Evolutionary conservation across 2,113 vertebrate genomes (phyloP), one percentile per base, ranked within the genome.

Genomic region (Oncorhynchus keta): DNA sequence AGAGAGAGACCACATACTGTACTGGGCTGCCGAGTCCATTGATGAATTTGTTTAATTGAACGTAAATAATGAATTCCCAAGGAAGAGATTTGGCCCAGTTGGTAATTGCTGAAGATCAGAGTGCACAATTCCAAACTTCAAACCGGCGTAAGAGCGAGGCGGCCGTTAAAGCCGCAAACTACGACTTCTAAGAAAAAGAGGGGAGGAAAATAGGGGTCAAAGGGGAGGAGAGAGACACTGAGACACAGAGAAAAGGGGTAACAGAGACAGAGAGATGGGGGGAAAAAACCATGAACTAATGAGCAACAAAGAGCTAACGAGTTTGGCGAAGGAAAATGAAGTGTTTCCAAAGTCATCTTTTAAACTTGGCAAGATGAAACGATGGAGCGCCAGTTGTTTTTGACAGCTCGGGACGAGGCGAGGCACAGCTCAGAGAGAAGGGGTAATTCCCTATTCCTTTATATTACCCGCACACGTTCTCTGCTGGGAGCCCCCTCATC

Each of bases 381-480:
- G 84, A 57, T 61, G 80, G 80, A 81, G 86, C 80, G 83, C 83
- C 92, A 88, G 92, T 94, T 94, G 93, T 89, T 94, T 95, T 88
- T 95, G 97, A 96, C 96, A 97, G 94, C 90, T 91, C 85, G 93
- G 95, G 93, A 94, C 91, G 95, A 90, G 86, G 85, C 73, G 87
- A 87, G 90, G 92, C 91, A 88, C 92, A 77, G 92, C 92, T 94
- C 93, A 92, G 86, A 88, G 93, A 93, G 92, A 90, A 55, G 89
- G 88, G 90, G 91, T 95, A 93, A 96, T 96, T 96, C 94, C 91
- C 92, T 94, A 95, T 97, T 96, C 95, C 94, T 94, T 94, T 95
- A 96, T 95, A 95, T 96, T 94, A 94, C 88, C 92, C 94, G 51
- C 72, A 79, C 82, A 61, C 76, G 90, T 39, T 86, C 92, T 95